These are phyloP conservation scores for Poecilus cupreus DNA, from an alignment of 2,888 invertebrate species.

Conservation along the genomic window DNA sequence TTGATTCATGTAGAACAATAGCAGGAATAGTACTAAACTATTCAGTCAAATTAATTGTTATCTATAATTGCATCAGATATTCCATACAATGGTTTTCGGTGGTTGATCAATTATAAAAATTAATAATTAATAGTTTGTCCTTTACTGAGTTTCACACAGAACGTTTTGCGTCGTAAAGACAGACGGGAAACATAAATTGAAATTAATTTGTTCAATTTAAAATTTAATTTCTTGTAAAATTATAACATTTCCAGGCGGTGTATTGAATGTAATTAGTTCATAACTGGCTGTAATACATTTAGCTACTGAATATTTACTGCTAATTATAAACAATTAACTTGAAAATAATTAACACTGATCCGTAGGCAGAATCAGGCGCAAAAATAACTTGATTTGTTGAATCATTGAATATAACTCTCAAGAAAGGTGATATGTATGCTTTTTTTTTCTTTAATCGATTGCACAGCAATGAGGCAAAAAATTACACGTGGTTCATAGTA, in stretches of 20 bases:
- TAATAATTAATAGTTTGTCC: no score
- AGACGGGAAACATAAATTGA: constrained; percentile 32
- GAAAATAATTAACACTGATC: constrained; percentile 21
- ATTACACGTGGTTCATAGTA: background rate
- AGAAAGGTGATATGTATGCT: background rate
- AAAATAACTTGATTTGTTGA: constrained; percentile 25
- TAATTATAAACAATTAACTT: constrained; percentile 40
- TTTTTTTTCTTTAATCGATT: background rate
- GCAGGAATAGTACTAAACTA: no score
- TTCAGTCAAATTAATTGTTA: no score
- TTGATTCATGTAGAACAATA: no score
- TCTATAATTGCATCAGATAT: no score
- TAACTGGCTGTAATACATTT: constrained; percentile 14
- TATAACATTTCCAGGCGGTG: constrained; percentile 7
- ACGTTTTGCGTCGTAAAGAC: background rate
- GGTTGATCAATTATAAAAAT: no score
- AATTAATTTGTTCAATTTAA: constrained; percentile 5
- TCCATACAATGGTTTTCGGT: no score
- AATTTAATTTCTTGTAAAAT: constrained; percentile 27
- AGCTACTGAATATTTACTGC: constrained; percentile 19
- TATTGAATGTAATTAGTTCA: constrained; percentile 37
- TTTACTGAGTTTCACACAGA: no score
- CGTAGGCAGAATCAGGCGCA: constrained; percentile 1
- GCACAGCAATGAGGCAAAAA: background rate
- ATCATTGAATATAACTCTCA: background rate